These are phyloP conservation scores for Melanargia galathea DNA, from an alignment of 2,888 invertebrate genomes.

Conservation along the genomic window DNA sequence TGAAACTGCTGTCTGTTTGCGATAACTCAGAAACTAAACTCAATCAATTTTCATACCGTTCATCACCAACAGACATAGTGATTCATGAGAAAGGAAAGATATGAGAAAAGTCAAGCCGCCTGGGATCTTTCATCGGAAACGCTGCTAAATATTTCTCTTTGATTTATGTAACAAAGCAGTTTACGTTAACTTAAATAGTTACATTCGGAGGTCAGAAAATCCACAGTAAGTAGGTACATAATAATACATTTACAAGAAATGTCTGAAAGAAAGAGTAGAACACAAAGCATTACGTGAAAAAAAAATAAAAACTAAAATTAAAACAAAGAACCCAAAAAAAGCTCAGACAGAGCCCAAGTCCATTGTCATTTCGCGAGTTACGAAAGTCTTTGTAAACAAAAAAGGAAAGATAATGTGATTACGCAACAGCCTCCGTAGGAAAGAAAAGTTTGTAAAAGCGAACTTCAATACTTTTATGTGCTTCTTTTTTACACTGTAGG, in stretches of 20 bases:
- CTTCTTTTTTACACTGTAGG: constrained; percentile 25
- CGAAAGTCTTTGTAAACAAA: constrained; percentile 40
- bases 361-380: constrained; percentile 36
- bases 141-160: too few relatives aligned
- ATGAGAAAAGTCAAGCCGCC: too few relatives aligned
- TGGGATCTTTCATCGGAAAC: too few relatives aligned
- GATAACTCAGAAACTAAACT: too few relatives aligned
- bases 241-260: not conserved
- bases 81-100: too few relatives aligned
- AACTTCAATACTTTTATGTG: constrained; percentile 31
- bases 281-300: not conserved
- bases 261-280: not conserved
- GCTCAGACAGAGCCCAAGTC: constrained; percentile 23
- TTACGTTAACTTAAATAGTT: too few relatives aligned
- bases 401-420: constrained; percentile 41
- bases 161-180: too few relatives aligned
- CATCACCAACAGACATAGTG: too few relatives aligned
- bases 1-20: too few relatives aligned
- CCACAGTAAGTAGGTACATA: too few relatives aligned
- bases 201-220: too few relatives aligned
- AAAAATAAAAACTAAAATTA: constrained; percentile 18
- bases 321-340: constrained; percentile 24
- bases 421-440: constrained; percentile 37
- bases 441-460: constrained; percentile 33
- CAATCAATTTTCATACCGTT: too few relatives aligned